A percentile compares a stretch with the other conserved stretches of the same genome.
Conservation (phyloP, 2,797 vertebrate genomes). For the Enteromius fasciolatus region DNA sequence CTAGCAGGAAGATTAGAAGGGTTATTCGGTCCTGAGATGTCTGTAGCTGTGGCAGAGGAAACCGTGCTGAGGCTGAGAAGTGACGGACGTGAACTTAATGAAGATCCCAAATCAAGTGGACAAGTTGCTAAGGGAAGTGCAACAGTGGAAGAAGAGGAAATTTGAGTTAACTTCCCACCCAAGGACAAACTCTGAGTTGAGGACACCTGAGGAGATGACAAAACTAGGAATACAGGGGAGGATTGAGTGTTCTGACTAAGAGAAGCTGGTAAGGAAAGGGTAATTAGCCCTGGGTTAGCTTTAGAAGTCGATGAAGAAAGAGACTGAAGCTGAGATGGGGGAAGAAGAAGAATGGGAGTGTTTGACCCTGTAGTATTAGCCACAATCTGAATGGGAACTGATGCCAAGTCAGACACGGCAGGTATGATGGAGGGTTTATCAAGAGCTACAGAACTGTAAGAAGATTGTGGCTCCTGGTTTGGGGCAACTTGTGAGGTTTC, state of each 20-base stretch:
- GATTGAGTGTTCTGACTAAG: constrained; percentile 69
- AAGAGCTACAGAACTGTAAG: constrained; percentile 56
- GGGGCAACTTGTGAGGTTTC: constrained; percentile 42
- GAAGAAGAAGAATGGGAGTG: constrained; percentile 74
- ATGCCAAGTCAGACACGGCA: constrained; percentile 53
- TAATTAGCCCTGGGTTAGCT: constrained; percentile 55
- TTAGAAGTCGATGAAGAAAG: constrained; percentile 63
- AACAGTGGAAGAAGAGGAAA: constrained; percentile 66
- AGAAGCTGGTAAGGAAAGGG: constrained; percentile 74
- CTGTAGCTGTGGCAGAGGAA: constrained; percentile 64
- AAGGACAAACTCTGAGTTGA: constrained; percentile 65
- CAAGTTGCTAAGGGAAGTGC: constrained; percentile 66
- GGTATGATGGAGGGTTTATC: constrained; percentile 54
- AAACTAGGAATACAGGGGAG: constrained; percentile 73
- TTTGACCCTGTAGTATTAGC: constrained; percentile 66
- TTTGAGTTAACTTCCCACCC: constrained; percentile 73
- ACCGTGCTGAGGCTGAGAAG: constrained; percentile 67
- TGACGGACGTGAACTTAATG: constrained; percentile 62
- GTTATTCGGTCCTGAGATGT: constrained; percentile 67
- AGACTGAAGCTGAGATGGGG: constrained; percentile 65
- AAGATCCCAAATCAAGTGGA: constrained; percentile 63
- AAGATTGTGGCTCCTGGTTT: constrained; percentile 42
- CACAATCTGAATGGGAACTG: constrained; percentile 73
- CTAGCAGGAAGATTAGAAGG: constrained; percentile 52
- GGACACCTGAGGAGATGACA: constrained; percentile 73